These are phyloP conservation scores for Phylloscopus whistleri DNA, from an alignment of 2,113 vertebrate genomes.

Conservation along the genomic window DNA sequence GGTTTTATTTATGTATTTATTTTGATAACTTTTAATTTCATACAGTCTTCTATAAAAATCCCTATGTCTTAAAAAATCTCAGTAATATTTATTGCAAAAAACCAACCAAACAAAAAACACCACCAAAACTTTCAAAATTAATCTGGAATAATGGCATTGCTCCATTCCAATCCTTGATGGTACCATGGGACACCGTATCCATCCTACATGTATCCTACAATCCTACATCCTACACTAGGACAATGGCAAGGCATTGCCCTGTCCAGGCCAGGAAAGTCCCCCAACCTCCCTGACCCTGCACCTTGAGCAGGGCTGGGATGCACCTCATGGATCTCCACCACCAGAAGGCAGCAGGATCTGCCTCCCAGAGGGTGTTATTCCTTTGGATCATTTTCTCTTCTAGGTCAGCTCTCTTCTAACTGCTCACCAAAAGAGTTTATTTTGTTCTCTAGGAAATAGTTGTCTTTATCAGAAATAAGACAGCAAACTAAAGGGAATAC, in stretches of 20 bases:
- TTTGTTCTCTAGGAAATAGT: background rate
- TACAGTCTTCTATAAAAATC: background rate
- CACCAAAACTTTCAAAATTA: background rate
- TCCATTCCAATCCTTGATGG: background rate
- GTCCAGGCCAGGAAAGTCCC: accelerated
- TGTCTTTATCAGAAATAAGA: background rate
- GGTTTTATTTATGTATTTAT: background rate
- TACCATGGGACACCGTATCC: too few species aligned
- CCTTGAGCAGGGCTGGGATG: background rate
- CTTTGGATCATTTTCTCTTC: accelerated
- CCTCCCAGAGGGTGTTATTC: background rate
- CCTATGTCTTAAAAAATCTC: background rate
- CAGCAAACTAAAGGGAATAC: background rate
- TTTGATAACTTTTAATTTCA: background rate
- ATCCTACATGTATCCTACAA: too few species aligned
- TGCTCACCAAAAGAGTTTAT: background rate
- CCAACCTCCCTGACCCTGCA: too few species aligned
- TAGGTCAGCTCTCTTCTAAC: background rate
- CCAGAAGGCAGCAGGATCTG: background rate
- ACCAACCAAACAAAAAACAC: background rate
- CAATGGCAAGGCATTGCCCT: background rate
- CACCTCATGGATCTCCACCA: background rate
- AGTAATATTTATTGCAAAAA: background rate
- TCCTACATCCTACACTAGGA: background rate
- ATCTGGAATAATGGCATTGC: background rate